A percentile compares a stretch with the other conserved stretches of the same genome.
phyloP scores from a whole-genome alignment of 2,113 vertebrate species.

The Otis tarda region DNA sequence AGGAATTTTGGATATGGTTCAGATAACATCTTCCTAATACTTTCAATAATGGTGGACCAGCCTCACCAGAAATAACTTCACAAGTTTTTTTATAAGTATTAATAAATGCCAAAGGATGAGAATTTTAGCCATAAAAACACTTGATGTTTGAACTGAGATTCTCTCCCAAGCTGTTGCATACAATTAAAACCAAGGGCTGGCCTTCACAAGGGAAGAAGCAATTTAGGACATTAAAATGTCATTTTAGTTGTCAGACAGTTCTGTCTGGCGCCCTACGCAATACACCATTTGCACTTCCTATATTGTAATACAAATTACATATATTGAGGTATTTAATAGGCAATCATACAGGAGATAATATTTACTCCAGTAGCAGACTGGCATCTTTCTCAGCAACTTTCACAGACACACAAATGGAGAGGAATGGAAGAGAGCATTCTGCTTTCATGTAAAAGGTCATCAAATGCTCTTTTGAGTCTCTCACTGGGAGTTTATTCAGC shows the following conservation, averaged over 20 bases:
- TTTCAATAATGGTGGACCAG: not conserved
- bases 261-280: not conserved
- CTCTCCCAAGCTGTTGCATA: not conserved
- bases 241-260: not conserved
- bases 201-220: not conserved
- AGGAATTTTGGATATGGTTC: not conserved
- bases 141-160: not conserved
- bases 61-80: not conserved
- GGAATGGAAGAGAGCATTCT: not conserved
- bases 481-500: not conserved
- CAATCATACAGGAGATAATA: not conserved
- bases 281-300: not conserved
- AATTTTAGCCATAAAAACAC: not conserved
- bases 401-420: not conserved
- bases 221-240: not conserved
- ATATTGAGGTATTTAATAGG: conserved; percentile 24
- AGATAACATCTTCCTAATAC: not conserved
- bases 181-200: not conserved
- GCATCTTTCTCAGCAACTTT: not conserved
- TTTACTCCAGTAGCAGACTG: not conserved
- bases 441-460: not conserved
- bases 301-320: not conserved
- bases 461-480: not conserved
- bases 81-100: not conserved
- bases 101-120: not conserved